Evolutionary conservation across 2,888 invertebrate species (phyloP).

Genomic region (Ischnus inquisitorius): DNA sequence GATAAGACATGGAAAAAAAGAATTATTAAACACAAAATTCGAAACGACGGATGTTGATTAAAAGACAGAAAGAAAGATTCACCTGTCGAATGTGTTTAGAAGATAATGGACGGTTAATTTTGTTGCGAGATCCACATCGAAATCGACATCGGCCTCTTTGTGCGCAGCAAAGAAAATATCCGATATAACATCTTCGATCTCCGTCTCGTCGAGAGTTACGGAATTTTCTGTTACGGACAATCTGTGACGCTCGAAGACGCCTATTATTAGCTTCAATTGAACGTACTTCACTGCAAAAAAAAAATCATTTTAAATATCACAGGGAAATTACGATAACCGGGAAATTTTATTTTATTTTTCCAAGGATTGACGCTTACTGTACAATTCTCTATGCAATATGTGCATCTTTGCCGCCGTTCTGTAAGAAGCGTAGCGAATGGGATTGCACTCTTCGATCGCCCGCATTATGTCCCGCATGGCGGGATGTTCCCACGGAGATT

Average conservation of each 20-base stretch:
- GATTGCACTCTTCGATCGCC: conserved; percentile 88
- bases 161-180: conserved; percentile 92
- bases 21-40: neutral
- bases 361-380: conserved; percentile 87
- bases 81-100: conserved; percentile 90
- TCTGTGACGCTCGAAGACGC: conserved; percentile 91
- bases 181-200: conserved; percentile 90
- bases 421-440: conserved; percentile 92
- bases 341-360: too few relatives aligned
- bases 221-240: conserved; percentile 90
- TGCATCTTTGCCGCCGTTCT: conserved; percentile 91
- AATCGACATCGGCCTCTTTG: conserved; percentile 88
- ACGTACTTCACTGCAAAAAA: conserved; percentile 86
- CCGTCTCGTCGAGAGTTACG: conserved; percentile 89
- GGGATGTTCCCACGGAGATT: conserved; percentile 88
- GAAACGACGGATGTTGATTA: neutral
- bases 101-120: conserved; percentile 89
- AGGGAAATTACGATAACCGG: too few relatives aligned
- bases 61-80: conserved; percentile 73
- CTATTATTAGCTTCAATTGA: conserved; percentile 88
- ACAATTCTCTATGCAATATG: conserved; percentile 88
- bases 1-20: neutral
- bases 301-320: conserved; percentile 18
- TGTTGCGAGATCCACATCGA: conserved; percentile 88
- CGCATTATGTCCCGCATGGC: conserved; percentile 87